phyloP scores from a whole-genome alignment of 2,113 vertebrate species.

The Myrmecophaga tridactyla region DNA sequence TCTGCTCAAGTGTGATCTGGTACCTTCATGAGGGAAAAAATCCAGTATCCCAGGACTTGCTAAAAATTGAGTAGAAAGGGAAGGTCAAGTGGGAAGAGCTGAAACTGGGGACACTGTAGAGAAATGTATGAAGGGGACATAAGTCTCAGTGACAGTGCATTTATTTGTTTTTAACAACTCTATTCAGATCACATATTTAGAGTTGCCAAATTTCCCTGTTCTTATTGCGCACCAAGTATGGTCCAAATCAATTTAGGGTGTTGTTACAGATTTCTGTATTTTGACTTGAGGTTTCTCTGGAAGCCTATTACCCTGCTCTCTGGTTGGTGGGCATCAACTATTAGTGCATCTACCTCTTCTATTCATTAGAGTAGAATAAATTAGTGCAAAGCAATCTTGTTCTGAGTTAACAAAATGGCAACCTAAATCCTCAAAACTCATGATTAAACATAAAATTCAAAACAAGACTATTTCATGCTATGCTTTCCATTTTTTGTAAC shows the following conservation, averaged over 20 bases:
- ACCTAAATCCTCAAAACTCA: neutral
- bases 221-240: neutral
- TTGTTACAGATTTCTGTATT: neutral
- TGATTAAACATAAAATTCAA: neutral
- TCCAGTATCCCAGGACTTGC: neutral
- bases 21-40: neutral
- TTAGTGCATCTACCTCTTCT: neutral
- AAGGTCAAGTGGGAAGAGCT: neutral
- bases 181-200: neutral
- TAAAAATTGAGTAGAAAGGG: neutral
- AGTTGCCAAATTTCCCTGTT: neutral
- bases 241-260: neutral
- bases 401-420: neutral
- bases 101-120: neutral
- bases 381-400: neutral
- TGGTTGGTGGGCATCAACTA: neutral
- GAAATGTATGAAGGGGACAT: neutral
- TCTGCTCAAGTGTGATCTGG: neutral
- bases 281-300: neutral
- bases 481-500: neutral
- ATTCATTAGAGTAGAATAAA: neutral
- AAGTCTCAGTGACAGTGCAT: rapidly evolving
- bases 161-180: neutral
- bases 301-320: neutral
- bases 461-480: neutral